These are phyloP conservation scores for Geopemphigus sp. DNA, from an alignment of 1,140 invertebrate species.

Conservation along the genomic window DNA sequence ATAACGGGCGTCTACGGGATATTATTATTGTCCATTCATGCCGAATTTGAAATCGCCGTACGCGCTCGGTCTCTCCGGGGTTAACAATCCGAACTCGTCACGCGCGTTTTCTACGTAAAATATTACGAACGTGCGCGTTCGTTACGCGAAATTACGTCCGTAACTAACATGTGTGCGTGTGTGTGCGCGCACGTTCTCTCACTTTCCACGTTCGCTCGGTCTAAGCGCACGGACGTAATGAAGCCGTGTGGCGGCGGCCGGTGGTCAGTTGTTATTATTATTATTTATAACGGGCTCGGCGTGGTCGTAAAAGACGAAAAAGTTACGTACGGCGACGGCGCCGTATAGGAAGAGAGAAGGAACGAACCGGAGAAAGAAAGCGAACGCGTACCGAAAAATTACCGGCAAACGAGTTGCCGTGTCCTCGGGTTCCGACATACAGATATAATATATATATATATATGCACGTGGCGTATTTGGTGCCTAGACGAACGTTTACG, in stretches of 20 bases:
- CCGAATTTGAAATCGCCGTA: slow-evolving; percentile 6
- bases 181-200: slow-evolving; percentile 14
- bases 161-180: neutral
- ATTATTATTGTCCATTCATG: neutral
- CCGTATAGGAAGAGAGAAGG: slow-evolving; percentile 16
- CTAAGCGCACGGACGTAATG: neutral
- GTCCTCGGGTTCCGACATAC: neutral
- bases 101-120: slow-evolving; percentile 9
- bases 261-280: slow-evolving; percentile 18
- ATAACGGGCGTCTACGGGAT: neutral
- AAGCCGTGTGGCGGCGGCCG: slow-evolving; percentile 9
- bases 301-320: neutral
- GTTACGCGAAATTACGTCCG: slow-evolving; percentile 10
- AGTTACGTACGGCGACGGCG: neutral
- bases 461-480: too few relatives aligned
- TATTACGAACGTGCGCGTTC: neutral
- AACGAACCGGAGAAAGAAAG: too few relatives aligned
- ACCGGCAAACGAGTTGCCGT: slow-evolving; percentile 16
- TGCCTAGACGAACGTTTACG: too few relatives aligned
- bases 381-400: slow-evolving; percentile 36
- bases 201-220: slow-evolving; percentile 22
- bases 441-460: too few relatives aligned
- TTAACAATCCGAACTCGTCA: slow-evolving; percentile 17
- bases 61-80: neutral
- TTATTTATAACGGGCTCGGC: slow-evolving; percentile 20